Base-by-base conservation (phyloP, 2,888 invertebrate genomes). In the Acanthosepion pharaonis region DNA sequence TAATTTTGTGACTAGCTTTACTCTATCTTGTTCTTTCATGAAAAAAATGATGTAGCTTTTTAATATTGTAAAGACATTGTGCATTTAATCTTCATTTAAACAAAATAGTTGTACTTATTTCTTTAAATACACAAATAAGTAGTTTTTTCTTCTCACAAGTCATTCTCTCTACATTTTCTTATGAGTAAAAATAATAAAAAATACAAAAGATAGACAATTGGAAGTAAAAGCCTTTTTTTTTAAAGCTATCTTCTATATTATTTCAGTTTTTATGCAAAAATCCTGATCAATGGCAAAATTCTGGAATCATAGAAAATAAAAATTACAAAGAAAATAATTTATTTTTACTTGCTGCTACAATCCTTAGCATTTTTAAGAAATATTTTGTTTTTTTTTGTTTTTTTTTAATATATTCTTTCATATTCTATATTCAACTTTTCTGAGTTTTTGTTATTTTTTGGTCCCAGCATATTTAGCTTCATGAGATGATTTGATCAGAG, bases 61-160 rank as follows among this genome's bases (percentile, higher is more conserved):
- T 59, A 59, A 23, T 23, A 78, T n/a, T 33, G n/a, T 33, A 78
- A n/a, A 78, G n/a, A 78, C 78, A 11, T 78, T 78, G n/a, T 78
- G 4, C 9, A n/a, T 78, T 11, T 78, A 78, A 78, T 78, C 33
- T 78, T 33, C 18, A 2, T 78, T 78, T 33, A 78, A 78, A 78
- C 11, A n/a, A 78, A n/a, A n/a, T n/a, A 78, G 18, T 78, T 78
- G 0, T 78, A 78, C 78, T 78, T 78, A 78, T 33, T 78, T 78
- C 15, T 78, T 78, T 11, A 78, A 78, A 78, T 15, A 11, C 33
- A 78, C 3, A 18, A 78, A 15, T n/a, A 78, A 33, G 33, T 78
- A 78, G n/a, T 78, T n/a, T n/a, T 78, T 78, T n/a, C n/a, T 78
- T 78, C 78, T 78, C 78, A n/a, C 78, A 78, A n/a, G 78, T 78